Evolutionary conservation across 1,140 invertebrate genomes (phyloP).

Genomic region (Plutomurus gul): DNA sequence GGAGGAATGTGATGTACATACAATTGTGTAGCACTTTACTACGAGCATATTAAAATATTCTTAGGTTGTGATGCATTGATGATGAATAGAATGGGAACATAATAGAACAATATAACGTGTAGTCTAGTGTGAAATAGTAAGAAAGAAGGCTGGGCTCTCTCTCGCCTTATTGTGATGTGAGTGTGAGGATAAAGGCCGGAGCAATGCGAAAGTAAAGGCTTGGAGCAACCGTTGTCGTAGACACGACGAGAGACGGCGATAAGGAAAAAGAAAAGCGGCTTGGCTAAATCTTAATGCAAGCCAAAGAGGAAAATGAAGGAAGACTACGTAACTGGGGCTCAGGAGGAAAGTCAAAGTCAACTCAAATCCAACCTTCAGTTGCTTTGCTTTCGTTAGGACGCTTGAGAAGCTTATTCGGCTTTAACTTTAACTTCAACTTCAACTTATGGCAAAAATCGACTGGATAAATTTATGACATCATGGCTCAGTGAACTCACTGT

Average conservation of each 20-base stretch:
- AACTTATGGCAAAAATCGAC: slow-evolving; percentile 55
- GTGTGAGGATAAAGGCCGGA: slow-evolving; percentile 15
- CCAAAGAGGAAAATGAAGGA: not conserved
- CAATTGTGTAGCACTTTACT: slow-evolving; percentile 12
- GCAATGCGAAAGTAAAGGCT: slow-evolving; percentile 15
- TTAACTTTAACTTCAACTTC: slow-evolving; percentile 33
- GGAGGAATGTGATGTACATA: not conserved
- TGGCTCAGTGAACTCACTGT: slow-evolving; percentile 54
- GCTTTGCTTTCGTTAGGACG: slow-evolving; percentile 1
- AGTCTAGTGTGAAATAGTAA: slow-evolving; percentile 25
- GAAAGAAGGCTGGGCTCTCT: slow-evolving; percentile 27
- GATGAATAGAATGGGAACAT: slow-evolving; percentile 23
- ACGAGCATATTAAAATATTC: slow-evolving; percentile 15
- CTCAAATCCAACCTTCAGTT: slow-evolving; percentile 28
- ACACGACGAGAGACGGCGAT: not conserved
- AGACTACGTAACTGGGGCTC: not conserved
- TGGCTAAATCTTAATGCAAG: not conserved
- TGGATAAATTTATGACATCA: slow-evolving; percentile 55
- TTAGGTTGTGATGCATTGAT: slow-evolving; percentile 1
- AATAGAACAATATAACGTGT: slow-evolving; percentile 19
- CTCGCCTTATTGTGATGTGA: slow-evolving; percentile 24
- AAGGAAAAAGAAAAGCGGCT: slow-evolving; percentile 8
- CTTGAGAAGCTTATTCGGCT: slow-evolving; percentile 27
- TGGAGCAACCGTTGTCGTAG: not conserved
- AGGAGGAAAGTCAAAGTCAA: slow-evolving; percentile 27